Conservation (phyloP, 2,888 invertebrate genomes). For the Coecobrya sp. region DNA sequence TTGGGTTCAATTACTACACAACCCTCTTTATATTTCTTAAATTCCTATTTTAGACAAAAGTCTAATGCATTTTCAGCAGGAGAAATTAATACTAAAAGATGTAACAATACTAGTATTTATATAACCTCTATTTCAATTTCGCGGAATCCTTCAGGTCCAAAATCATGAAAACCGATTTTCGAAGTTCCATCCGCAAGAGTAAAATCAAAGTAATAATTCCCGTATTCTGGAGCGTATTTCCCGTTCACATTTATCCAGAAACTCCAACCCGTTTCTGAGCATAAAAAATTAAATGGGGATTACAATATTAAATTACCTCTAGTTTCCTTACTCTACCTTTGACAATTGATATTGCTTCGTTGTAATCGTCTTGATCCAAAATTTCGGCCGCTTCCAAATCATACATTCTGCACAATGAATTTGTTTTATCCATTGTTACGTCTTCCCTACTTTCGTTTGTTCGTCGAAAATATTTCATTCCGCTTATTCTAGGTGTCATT, state of each 20-base stretch:
- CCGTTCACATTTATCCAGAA: conserved; percentile 66
- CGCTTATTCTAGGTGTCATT: conserved; percentile 47
- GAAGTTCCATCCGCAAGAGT: conserved; percentile 57
- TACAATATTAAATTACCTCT: neutral
- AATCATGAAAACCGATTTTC: conserved; percentile 67
- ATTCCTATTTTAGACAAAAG: conserved; percentile 1
- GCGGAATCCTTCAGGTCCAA: conserved; percentile 15
- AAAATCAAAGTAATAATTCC: conserved; percentile 59
- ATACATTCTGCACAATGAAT: conserved; percentile 64
- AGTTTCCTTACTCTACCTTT: conserved; percentile 25
- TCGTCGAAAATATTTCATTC: conserved; percentile 67
- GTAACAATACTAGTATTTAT: too few relatives aligned
- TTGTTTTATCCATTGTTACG: conserved; percentile 44
- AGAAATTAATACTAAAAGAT: too few relatives aligned
- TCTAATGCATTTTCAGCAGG: too few relatives aligned
- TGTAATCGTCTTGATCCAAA: conserved; percentile 77
- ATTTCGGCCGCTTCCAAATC: conserved; percentile 77
- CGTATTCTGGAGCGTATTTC: conserved; percentile 36
- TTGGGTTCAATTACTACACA: conserved; percentile 39
- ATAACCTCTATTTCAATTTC: neutral
- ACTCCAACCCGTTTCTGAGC: conserved; percentile 67
- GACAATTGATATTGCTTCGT: conserved; percentile 63
- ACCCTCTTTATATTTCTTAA: conserved; percentile 18
- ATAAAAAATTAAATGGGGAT: too few relatives aligned
- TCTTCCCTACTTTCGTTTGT: conserved; percentile 31